Conservation (phyloP, 2,888 invertebrate genomes). For the Ochropleura leucogaster region DNA sequence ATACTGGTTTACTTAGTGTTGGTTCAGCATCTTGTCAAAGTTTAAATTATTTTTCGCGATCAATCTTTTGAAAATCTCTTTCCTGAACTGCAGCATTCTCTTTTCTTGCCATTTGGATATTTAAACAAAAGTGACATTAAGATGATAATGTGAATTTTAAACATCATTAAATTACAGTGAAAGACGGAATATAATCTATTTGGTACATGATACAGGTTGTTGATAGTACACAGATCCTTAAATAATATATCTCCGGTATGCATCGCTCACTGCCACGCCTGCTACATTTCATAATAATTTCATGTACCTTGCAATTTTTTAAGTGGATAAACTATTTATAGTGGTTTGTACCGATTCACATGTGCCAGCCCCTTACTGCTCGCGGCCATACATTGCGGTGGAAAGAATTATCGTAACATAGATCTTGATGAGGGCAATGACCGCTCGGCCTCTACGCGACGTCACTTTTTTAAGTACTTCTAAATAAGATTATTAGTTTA, state of each 20-base stretch:
- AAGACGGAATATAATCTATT: not conserved
- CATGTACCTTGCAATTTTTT: slow-evolving; percentile 61
- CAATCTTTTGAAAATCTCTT: too few species aligned
- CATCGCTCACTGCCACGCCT: slow-evolving; percentile 30
- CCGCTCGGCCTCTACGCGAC: slow-evolving; percentile 77
- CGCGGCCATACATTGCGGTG: slow-evolving; percentile 84
- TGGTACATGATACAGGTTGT: not conserved
- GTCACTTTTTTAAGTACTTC: slow-evolving; percentile 69
- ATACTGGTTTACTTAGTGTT: not conserved
- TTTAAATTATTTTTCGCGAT: not conserved
- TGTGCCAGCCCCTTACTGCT: slow-evolving; percentile 77
- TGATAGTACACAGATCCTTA: slow-evolving; percentile 4
- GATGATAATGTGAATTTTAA: not conserved
- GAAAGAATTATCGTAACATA: slow-evolving; percentile 88
- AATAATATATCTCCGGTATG: slow-evolving; percentile 27
- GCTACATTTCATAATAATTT: slow-evolving; percentile 49
- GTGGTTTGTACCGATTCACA: slow-evolving; percentile 71
- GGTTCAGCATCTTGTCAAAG: not conserved
- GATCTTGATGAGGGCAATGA: slow-evolving; percentile 85
- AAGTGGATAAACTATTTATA: slow-evolving; percentile 61
- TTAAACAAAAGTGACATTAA: not conserved
- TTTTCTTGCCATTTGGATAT: too few species aligned
- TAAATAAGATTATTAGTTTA: slow-evolving; percentile 65
- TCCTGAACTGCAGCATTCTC: too few species aligned
- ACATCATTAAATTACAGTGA: not conserved